Conservation (phyloP, 2,113 vertebrate species). For the Crotalus tigris region DNA sequence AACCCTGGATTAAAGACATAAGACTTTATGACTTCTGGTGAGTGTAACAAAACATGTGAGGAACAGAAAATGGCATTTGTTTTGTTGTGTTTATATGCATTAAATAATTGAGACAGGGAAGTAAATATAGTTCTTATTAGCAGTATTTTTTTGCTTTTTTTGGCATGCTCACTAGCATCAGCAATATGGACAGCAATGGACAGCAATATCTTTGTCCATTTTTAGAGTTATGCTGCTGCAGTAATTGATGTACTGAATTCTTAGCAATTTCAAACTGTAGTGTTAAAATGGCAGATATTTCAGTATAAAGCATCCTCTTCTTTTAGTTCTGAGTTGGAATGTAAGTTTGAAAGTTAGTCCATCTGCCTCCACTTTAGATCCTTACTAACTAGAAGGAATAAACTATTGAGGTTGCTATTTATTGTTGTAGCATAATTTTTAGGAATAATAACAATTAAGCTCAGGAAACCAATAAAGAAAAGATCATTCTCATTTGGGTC, state of each 20-base stretch:
- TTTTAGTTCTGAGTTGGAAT: neutral
- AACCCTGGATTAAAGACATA: neutral
- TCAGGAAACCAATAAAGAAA: neutral
- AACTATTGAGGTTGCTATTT: neutral
- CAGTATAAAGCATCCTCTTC: neutral
- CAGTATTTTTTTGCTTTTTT: neutral
- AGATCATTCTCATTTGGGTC: neutral
- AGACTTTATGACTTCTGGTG: neutral
- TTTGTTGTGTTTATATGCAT: neutral
- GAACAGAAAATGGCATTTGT: neutral
- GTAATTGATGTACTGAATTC: neutral
- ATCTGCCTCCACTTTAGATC: neutral
- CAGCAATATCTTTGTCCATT: neutral
- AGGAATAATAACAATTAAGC: neutral
- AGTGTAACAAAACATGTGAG: slow-evolving; percentile 4
- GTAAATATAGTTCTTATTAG: neutral
- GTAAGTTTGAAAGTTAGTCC: neutral
- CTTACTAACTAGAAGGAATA: neutral
- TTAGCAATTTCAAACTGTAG: neutral
- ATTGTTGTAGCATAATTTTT: neutral
- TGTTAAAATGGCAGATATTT: neutral
- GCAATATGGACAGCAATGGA: too few species aligned
- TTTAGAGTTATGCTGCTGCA: neutral
- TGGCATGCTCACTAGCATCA: neutral
- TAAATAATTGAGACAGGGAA: neutral